Evolutionary conservation across 2,888 invertebrate species (phyloP), one percentile per base, ranked within the genome.

Genomic region (Acanthosepion esculentum): DNA sequence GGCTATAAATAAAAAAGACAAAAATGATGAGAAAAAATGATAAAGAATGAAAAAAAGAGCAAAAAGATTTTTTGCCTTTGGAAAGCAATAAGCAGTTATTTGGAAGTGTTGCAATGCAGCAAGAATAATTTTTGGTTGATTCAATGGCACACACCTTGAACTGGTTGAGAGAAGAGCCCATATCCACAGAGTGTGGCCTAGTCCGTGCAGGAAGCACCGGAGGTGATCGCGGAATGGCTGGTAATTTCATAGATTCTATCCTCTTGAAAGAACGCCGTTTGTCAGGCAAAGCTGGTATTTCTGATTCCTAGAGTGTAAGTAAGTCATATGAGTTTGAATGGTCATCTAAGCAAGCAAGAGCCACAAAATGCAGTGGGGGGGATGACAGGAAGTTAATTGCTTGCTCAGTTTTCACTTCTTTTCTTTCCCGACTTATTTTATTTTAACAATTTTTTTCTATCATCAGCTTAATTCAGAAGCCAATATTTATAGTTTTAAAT

Each of bases 181-280:
- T 92, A 48, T 15, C 92, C 26, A 48, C 92, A 23, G 92, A 48
- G 50, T 92, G 92, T 48, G 92, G 92, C 50, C 92, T 48, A 48
- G 26, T 92, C 48, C 92, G 48, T 92, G 48, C 48, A 20, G 92
- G 92, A 50, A 92, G 92, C 92, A 23, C 48, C 48, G 92, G 92
- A 48, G 92, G 92, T 48, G 92, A 29, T 64, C 8, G 64, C 7
- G 26, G 23, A 0, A 4, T 64, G 48, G 50, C 29, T 92, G 92
- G 92, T 33, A 92, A 50, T 55, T 94, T 94, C 94, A 94, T 50
- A 15, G 94, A 94, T 26, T n/a, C 92, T 92, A 41, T 48, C 48
- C 92, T 41, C 41, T 33, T 48, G 48, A 92, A 23, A 29, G 50
- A 41, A 26, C 48, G 50, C 48, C 53, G 94, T 94, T 94, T 94